Conservation (phyloP, 2,113 vertebrate species). For the Sylvilagus bachmani region DNA sequence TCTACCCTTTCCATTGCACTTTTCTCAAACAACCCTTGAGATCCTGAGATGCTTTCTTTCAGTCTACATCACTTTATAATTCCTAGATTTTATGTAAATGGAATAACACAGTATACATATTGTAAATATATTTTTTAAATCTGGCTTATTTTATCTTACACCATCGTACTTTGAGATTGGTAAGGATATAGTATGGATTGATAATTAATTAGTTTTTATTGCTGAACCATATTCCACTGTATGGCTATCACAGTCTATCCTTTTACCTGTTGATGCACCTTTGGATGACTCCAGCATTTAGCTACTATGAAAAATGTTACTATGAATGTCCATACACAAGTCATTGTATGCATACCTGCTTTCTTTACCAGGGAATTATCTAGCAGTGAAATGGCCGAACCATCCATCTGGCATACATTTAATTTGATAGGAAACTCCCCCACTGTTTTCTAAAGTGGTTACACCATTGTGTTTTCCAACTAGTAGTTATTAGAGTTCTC, state of each 20-base stretch:
- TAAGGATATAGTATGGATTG: not conserved
- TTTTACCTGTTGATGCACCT: not conserved
- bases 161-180: not conserved
- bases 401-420: not conserved
- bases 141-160: not conserved
- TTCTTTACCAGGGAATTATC: not conserved
- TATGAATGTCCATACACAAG: not conserved
- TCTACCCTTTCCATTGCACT: rapidly evolving
- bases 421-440: not conserved
- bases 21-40: not conserved
- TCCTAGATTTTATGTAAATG: not conserved
- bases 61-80: not conserved
- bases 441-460: not conserved
- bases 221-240: not conserved
- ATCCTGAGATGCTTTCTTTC: not conserved
- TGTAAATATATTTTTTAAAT: not conserved
- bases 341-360: not conserved
- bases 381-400: not conserved
- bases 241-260: not conserved
- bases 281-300: not conserved
- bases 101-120: not conserved
- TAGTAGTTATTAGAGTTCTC: not conserved
- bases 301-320: not conserved
- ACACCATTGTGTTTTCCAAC: not conserved
- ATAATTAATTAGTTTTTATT: not conserved